Evolutionary conservation across 2,113 vertebrate species (phyloP), one percentile per base, ranked within the genome.

Genomic region (Potamarius usumacintae): DNA sequence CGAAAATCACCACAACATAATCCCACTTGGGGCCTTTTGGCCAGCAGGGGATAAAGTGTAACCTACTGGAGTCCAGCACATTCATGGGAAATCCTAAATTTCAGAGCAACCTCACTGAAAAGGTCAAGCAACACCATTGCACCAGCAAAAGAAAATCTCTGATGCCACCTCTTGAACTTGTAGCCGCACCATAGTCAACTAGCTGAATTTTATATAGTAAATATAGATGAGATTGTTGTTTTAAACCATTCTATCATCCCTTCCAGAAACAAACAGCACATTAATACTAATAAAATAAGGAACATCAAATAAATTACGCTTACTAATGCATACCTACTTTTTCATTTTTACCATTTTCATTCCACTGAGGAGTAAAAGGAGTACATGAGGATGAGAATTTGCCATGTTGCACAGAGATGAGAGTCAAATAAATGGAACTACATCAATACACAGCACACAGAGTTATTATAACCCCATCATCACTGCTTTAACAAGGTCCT

Each of bases 401-500:
- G 2, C 72, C n/a, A 72, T 7, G 17, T 4, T 53, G 74, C 14
- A 7, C 25, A 55, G 7, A 79, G n/a, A 79, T 30, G 25, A 27
- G 12, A 27, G n/a, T 57, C 52, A 79, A 30, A 10, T 77, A 25
- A 77, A 50, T 5, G 48, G 22, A 82, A 82, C 60, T 87, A 34
- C 83, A 50, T 74, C 77, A 85, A 84, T 30, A 74, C 76, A 82
- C 22, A 55, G 10, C 25, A 7, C 34, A 4, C 82, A 12, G 72
- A 63, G 69, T 69, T 82, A 76, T 85, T 80, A 85, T 82, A 78
- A 85, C 67, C 82, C 48, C 81, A 89, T 87, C 82, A 53, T 87
- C 62, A 84, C 27, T 34, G 57, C 76, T 89, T 58, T 85, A 82
- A 85, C 62, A 83, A 84, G 82, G 50, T 85, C 83, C 76, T 76